A percentile compares a stretch with the other conserved stretches of the same genome.
These are phyloP conservation scores for Psilopsiagon aymara DNA, from an alignment of 2,113 vertebrate genomes.

Conservation along the genomic window DNA sequence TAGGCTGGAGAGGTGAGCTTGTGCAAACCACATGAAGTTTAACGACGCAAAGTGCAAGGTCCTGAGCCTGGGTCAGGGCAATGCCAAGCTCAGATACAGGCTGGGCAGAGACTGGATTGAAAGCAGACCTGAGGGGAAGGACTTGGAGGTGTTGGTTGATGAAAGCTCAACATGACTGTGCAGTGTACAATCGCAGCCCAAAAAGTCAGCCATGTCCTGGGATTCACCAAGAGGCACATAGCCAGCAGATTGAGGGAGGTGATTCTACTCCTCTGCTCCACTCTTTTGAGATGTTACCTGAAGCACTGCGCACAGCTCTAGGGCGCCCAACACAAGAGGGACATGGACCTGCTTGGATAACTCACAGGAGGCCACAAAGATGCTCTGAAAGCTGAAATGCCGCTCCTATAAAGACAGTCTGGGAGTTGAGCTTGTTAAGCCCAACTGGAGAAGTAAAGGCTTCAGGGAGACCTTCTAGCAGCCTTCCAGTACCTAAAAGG, in stretches of 20 bases:
- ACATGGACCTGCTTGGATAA: neutral
- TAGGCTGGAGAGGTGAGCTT: neutral
- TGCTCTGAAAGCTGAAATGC: neutral
- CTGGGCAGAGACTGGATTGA: neutral
- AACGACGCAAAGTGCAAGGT: neutral
- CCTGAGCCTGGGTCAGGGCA: neutral
- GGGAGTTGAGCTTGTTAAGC: neutral
- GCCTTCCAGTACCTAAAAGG: neutral
- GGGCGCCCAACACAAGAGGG: neutral
- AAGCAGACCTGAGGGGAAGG: neutral
- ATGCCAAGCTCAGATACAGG: neutral
- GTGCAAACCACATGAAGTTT: neutral
- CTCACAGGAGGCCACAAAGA: neutral
- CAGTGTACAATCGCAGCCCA: neutral
- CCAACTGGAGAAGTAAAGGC: neutral
- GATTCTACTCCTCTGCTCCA: neutral
- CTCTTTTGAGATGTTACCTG: neutral
- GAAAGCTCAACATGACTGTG: neutral
- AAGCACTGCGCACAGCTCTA: neutral
- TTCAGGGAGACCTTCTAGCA: neutral
- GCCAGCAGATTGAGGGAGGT: neutral
- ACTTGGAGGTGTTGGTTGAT: neutral
- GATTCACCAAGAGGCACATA: neutral
- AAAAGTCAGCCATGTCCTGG: neutral
- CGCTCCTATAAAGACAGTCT: neutral